Base-by-base conservation (phyloP, 2,113 vertebrate genomes). In the Mesocricetus auratus region DNA sequence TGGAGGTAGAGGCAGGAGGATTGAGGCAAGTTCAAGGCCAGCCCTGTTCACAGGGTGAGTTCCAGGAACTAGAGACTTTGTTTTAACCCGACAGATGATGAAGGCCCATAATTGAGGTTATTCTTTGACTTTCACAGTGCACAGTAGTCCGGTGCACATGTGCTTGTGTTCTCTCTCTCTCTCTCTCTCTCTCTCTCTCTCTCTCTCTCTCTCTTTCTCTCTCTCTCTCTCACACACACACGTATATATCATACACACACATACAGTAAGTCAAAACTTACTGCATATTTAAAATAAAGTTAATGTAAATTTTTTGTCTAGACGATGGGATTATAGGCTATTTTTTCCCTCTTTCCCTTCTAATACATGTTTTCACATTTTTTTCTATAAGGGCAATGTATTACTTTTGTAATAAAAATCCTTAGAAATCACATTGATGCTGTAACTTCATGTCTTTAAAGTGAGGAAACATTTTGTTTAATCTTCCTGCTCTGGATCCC, bases 231-330 rank as follows among this genome's bases (percentile, higher is more conserved):
- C 71, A 39, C 17, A 56, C 74, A 77, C 26, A n/a, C 68, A 71
- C 16, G 17, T 15, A n/a, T 6, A 39, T 17, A 73, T n/a, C n/a
- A 74, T 45, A 68, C 66, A 68, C 29, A 33, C 29, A 29, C 15
- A 33, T 45, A 50, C 13, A 31, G 9, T 12, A 56, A 56, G 47
- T 36, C 9, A 60, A 60, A 60, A n/a, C 56, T 81, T 36, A 60
- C 22, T 75, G 69, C 16, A 47, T 86, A 62, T 68, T 91, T 73
- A 94, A 93, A 90, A 91, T 50, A 79, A 95, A 86, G 86, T 75
- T 68, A 68, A 77, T 45, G 4, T 71, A 92, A 60, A 3, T 69
- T 93, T 36, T 78, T 92, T 74, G 31, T 75, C 6, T 62, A 68
- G 45, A 50, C 62, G 26, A 83, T 42, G 31, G 42, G n/a, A 89